phyloP scores from a whole-genome alignment of 2,888 invertebrate species.

The Seira musarum region DNA sequence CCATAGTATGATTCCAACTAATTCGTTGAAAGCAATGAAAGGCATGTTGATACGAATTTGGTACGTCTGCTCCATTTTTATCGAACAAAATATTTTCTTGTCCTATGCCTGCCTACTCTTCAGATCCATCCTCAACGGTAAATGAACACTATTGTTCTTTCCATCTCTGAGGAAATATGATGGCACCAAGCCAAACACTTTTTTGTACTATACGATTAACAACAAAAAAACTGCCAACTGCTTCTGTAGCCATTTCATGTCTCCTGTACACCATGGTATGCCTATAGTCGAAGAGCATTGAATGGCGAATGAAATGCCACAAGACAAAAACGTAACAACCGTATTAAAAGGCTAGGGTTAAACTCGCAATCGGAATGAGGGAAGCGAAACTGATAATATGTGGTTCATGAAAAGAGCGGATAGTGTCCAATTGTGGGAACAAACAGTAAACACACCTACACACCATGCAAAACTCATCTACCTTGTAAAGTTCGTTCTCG shows the following conservation, averaged over 20 bases:
- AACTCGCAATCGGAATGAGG: too few relatives aligned
- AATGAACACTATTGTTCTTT: slow-evolving; percentile 1
- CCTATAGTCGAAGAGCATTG: not conserved
- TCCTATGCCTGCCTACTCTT: slow-evolving; percentile 6
- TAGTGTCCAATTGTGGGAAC: not conserved
- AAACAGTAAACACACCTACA: not conserved
- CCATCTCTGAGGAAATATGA: not conserved
- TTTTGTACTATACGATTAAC: not conserved
- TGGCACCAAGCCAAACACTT: slow-evolving; percentile 3
- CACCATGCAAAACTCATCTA: too few relatives aligned
- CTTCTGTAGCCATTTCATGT: not conserved
- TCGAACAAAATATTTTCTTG: not conserved
- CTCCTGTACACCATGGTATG: not conserved
- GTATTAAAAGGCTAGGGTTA: too few relatives aligned
- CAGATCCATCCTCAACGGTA: too few relatives aligned
- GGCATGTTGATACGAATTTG: not conserved
- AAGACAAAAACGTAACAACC: too few relatives aligned
- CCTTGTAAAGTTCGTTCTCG: too few relatives aligned
- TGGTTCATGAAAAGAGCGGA: not conserved
- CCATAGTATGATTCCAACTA: not conserved
- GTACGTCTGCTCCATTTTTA: slow-evolving; percentile 1
- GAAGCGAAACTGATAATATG: too few relatives aligned
- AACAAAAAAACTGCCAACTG: slow-evolving; percentile 2
- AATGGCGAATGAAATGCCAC: too few relatives aligned
- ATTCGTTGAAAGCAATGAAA: slow-evolving; percentile 1